These are phyloP conservation scores for Caranx melampygus DNA, from an alignment of 2,113 vertebrate species.

Conservation along the genomic window DNA sequence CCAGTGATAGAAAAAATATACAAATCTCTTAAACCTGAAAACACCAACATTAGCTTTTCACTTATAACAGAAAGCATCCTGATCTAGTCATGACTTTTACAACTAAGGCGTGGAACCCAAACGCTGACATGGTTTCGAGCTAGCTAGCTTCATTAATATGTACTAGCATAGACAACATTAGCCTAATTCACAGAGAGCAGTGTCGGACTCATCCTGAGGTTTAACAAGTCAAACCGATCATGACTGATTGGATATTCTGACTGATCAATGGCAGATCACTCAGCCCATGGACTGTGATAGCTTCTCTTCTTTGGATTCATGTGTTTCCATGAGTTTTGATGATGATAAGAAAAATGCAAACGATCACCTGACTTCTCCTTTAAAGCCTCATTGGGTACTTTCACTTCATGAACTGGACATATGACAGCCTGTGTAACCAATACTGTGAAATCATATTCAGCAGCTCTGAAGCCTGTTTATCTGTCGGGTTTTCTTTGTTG, in stretches of 20 bases:
- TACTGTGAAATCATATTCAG: constrained; percentile 67
- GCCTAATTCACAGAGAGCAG: too few relatives aligned
- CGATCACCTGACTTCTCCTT: constrained; percentile 10
- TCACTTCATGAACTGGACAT: constrained; percentile 53
- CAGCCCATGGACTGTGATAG: too few relatives aligned
- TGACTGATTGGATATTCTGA: not conserved
- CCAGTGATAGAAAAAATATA: too few relatives aligned
- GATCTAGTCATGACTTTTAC: too few relatives aligned
- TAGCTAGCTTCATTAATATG: too few relatives aligned
- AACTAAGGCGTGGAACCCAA: too few relatives aligned
- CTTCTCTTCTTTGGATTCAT: not conserved
- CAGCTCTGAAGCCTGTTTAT: constrained; percentile 20
- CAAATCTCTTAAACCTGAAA: too few relatives aligned
- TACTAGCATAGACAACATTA: too few relatives aligned
- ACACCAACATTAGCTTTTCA: too few relatives aligned
- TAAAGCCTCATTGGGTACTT: constrained; percentile 16
- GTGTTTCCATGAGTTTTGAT: constrained; percentile 27
- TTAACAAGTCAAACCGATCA: not conserved
- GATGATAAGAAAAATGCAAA: constrained; percentile 5
- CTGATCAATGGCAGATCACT: not conserved
- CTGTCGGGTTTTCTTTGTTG: constrained; percentile 23
- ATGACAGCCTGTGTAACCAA: constrained; percentile 43
- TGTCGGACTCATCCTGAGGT: too few relatives aligned
- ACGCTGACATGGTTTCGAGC: too few relatives aligned
- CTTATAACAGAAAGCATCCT: too few relatives aligned